Percentiles rank a stretch among this genome's conserved stretches.
phyloP scores from a whole-genome alignment of 2,797 vertebrate genomes.

The Thaleichthys pacificus region DNA sequence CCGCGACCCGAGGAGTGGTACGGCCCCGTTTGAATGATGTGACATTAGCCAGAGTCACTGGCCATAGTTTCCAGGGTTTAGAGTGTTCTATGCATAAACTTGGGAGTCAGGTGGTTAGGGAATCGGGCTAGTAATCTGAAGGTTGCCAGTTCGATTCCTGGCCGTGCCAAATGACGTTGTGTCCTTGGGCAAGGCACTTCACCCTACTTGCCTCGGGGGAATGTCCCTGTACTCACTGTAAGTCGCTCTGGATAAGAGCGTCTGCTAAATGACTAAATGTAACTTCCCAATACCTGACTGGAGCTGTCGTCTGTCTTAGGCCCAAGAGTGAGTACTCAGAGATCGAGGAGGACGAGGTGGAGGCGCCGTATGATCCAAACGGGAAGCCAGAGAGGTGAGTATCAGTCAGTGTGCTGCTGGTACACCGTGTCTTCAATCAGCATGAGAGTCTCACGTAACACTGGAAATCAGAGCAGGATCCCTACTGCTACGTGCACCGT shows the following conservation, averaged over 20 bases:
- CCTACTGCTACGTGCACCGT: not conserved
- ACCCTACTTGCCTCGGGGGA: no score
- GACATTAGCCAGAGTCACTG: not conserved
- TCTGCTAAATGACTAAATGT: no score
- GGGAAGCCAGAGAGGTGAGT: constrained; percentile 93
- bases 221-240: no score
- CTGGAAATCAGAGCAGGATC: not conserved
- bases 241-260: no score
- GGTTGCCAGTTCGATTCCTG: no score
- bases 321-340: constrained; percentile 98
- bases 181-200: no score
- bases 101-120: no score
- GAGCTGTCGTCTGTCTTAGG: constrained; percentile 66
- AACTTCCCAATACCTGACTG: not conserved
- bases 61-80: not conserved
- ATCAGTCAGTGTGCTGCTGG: not conserved
- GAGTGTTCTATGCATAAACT: not conserved
- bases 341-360: constrained; percentile 92
- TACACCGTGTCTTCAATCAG: not conserved
- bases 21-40: constrained; percentile 19
- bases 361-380: constrained; percentile 92
- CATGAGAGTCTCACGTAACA: no score
- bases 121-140: no score
- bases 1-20: constrained; percentile 97
- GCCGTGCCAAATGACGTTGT: no score